Conservation (phyloP, 2,888 invertebrate species). For the Acronicta alni region DNA sequence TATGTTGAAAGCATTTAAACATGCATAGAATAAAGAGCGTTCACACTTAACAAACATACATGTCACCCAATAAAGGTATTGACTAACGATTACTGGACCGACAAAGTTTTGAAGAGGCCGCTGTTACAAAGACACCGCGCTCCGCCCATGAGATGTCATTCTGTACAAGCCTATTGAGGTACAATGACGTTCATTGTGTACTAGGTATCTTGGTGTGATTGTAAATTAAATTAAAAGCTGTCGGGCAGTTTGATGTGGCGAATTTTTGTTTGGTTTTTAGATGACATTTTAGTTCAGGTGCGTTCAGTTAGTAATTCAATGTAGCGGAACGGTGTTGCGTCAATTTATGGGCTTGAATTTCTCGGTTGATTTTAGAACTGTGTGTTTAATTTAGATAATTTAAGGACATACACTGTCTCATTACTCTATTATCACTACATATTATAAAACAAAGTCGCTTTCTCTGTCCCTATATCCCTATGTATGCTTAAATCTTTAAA, state of each 20-base stretch:
- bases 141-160: slow-evolving; percentile 64
- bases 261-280: slow-evolving; percentile 82
- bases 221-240: slow-evolving; percentile 72
- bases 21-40: slow-evolving; percentile 57
- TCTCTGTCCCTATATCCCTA: too few relatives aligned
- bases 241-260: slow-evolving; percentile 83
- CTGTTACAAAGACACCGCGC: slow-evolving; percentile 66
- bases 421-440: too few relatives aligned
- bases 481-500: too few relatives aligned
- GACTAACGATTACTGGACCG: slow-evolving; percentile 57
- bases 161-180: slow-evolving; percentile 38
- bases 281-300: slow-evolving; percentile 56
- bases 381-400: slow-evolving; percentile 1
- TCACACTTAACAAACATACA: slow-evolving; percentile 64
- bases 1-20: slow-evolving; percentile 56
- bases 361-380: slow-evolving; percentile 16
- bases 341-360: slow-evolving; percentile 27
- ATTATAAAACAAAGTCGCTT: too few relatives aligned
- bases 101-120: slow-evolving; percentile 61
- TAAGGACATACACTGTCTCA: too few relatives aligned
- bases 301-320: slow-evolving; percentile 25
- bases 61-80: slow-evolving; percentile 60
- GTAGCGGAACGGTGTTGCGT: slow-evolving; percentile 38
- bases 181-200: slow-evolving; percentile 42
- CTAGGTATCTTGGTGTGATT: slow-evolving; percentile 45